Conservation (phyloP, 1,140 invertebrate species). For the Rhysida immarginata region DNA sequence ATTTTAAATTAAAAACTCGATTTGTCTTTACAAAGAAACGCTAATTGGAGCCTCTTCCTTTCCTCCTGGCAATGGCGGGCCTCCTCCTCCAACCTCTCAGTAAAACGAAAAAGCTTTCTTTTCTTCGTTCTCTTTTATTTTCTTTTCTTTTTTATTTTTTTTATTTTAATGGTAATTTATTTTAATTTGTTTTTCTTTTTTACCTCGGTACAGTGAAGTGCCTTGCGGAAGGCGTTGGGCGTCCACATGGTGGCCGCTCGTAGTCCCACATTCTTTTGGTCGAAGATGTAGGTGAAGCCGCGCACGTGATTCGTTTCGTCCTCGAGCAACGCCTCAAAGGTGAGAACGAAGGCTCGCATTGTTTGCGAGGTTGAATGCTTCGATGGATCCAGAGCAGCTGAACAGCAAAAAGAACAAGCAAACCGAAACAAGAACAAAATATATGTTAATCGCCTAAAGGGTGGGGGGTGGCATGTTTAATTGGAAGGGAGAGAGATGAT, state of each 20-base stretch:
- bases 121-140: too few species aligned
- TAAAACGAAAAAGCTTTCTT: too few species aligned
- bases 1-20: too few species aligned
- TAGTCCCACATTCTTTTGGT: conserved; percentile 65
- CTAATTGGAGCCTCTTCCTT: too few species aligned
- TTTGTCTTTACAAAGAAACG: too few species aligned
- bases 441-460: background rate
- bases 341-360: conserved; percentile 54
- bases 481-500: background rate
- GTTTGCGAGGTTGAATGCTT: conserved; percentile 58
- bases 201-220: conserved; percentile 44
- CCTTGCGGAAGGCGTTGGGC: conserved; percentile 52
- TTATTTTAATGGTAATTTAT: too few species aligned
- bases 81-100: too few species aligned
- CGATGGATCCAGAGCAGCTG: conserved; percentile 57
- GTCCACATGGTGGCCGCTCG: conserved; percentile 65
- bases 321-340: conserved; percentile 58
- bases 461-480: background rate
- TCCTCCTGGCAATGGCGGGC: too few species aligned
- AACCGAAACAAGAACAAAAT: background rate
- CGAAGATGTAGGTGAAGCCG: conserved; percentile 66
- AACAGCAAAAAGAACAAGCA: conserved; percentile 16
- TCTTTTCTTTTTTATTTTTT: too few species aligned
- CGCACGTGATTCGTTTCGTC: conserved; percentile 60
- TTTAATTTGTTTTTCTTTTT: too few species aligned